Evolutionary conservation across 2,888 invertebrate species (phyloP).

Genomic region (Melieria omissa): DNA sequence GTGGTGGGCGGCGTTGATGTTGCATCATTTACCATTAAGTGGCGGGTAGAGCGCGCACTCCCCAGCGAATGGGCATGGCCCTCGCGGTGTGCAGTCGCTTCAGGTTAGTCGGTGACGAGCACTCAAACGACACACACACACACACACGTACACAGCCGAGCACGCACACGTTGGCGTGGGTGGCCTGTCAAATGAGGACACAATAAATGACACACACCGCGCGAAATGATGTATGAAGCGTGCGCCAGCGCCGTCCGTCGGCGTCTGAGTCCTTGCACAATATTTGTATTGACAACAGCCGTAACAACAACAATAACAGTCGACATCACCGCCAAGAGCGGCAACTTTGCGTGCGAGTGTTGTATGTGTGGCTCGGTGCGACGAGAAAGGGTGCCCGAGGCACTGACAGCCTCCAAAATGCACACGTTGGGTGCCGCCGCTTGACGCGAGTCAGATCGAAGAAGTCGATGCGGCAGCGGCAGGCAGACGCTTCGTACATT

Average conservation of each 20-base stretch:
- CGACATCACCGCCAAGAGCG: slow-evolving; percentile 27
- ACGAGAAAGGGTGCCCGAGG: not conserved
- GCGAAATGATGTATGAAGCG: slow-evolving; percentile 43
- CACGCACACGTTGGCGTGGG: not conserved
- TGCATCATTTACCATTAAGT: slow-evolving; percentile 29
- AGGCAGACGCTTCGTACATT: not conserved
- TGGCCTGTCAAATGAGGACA: slow-evolving; percentile 41
- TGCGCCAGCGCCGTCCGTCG: not conserved
- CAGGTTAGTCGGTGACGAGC: too few relatives aligned
- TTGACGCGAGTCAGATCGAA: too few relatives aligned
- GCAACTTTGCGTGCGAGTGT: slow-evolving; percentile 21
- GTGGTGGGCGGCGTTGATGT: slow-evolving; percentile 15
- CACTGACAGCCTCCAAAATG: too few relatives aligned
- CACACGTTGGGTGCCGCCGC: too few relatives aligned
- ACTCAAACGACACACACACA: slow-evolving; percentile 15
- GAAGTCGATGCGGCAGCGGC: too few relatives aligned
- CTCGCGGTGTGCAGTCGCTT: too few relatives aligned
- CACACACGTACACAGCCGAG: not conserved
- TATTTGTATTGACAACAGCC: not conserved
- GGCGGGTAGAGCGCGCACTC: too few relatives aligned
- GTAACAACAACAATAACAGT: not conserved
- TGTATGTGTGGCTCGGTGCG: not conserved
- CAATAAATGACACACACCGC: slow-evolving; percentile 43
- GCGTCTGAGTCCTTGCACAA: not conserved
- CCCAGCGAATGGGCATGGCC: too few relatives aligned